phyloP scores from a whole-genome alignment of 64 coral and sea anemone species.

The Catalaphyllia jardinei region DNA sequence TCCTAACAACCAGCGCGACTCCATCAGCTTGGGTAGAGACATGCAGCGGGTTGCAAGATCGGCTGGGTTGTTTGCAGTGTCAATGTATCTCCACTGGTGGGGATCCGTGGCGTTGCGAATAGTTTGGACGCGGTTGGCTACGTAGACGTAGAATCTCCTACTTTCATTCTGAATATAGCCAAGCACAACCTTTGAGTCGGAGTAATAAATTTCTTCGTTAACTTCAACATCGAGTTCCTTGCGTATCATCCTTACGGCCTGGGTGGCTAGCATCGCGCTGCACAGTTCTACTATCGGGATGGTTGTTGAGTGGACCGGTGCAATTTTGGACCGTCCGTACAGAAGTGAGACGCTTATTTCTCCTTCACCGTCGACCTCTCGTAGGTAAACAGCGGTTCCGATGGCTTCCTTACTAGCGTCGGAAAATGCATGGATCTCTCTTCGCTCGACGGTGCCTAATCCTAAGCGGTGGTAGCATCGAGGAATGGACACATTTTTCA shows the following conservation, averaged over 20 bases:
- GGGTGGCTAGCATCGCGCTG: conserved; percentile 3
- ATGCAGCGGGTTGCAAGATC: conserved; percentile 44
- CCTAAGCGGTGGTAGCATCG: conserved; percentile 37
- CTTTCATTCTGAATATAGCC: conserved; percentile 39
- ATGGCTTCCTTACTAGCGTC: conserved; percentile 47
- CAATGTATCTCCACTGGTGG: conserved; percentile 49
- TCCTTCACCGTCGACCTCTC: not conserved
- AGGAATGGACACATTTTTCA: conserved; percentile 16
- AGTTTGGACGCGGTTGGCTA: conserved; percentile 30
- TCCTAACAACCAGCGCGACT: conserved; percentile 25
- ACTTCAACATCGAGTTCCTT: conserved; percentile 12
- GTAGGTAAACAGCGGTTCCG: conserved; percentile 33
- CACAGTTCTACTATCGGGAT: conserved; percentile 21
- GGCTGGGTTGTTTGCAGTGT: conserved; percentile 5
- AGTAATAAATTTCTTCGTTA: conserved; percentile 17
- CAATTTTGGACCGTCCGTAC: conserved; percentile 30
- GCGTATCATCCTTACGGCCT: not conserved
- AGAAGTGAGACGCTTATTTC: conserved; percentile 16
- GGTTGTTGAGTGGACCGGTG: conserved; percentile 4
- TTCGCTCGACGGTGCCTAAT: not conserved
- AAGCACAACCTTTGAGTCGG: conserved; percentile 27
- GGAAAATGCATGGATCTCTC: conserved; percentile 43
- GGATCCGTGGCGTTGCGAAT: not conserved
- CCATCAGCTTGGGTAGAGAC: not conserved
- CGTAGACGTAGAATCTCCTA: conserved; percentile 39